Conservation (phyloP, 2,797 vertebrate species). For the Sylvia borin region DNA sequence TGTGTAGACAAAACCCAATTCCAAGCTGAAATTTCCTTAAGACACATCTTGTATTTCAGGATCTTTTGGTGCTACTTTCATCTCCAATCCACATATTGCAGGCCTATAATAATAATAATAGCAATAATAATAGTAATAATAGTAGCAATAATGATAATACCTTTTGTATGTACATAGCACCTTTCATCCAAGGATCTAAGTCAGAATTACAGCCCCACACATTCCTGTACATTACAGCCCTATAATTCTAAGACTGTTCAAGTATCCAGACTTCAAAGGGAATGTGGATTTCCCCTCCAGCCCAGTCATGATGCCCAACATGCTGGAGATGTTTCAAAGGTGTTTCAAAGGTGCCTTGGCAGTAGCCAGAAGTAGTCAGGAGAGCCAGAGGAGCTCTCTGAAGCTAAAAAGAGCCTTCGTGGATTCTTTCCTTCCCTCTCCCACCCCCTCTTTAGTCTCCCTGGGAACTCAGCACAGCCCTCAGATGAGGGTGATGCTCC, state of each 20-base stretch:
- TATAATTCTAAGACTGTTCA: conserved; percentile 64
- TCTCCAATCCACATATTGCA: conserved; percentile 44
- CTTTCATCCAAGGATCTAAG: conserved; percentile 71
- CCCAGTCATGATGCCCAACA: conserved; percentile 47
- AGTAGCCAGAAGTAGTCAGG: conserved; percentile 25
- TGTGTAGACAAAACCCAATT: background rate
- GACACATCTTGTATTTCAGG: conserved; percentile 49
- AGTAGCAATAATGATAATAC: conserved; percentile 56
- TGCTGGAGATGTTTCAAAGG: conserved; percentile 54
- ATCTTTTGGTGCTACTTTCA: conserved; percentile 52
- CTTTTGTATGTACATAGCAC: conserved; percentile 54
- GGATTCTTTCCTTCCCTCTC: background rate
- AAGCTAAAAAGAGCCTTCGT: background rate
- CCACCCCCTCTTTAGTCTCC: background rate
- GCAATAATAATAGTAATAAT: conserved; percentile 40
- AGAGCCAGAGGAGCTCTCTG: conserved; percentile 16
- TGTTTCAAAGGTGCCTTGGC: conserved; percentile 55
- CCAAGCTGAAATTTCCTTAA: conserved; percentile 37
- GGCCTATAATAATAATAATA: conserved; percentile 61
- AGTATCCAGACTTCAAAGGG: conserved; percentile 63
- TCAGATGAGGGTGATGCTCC: background rate
- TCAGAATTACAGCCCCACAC: conserved; percentile 66
- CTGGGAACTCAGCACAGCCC: background rate
- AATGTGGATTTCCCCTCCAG: conserved; percentile 65
- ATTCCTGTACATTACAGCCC: conserved; percentile 66